Evolutionary conservation across 2,113 vertebrate genomes (phyloP), one percentile per base, ranked within the genome.

Genomic region (Chrysochloris asiatica): DNA sequence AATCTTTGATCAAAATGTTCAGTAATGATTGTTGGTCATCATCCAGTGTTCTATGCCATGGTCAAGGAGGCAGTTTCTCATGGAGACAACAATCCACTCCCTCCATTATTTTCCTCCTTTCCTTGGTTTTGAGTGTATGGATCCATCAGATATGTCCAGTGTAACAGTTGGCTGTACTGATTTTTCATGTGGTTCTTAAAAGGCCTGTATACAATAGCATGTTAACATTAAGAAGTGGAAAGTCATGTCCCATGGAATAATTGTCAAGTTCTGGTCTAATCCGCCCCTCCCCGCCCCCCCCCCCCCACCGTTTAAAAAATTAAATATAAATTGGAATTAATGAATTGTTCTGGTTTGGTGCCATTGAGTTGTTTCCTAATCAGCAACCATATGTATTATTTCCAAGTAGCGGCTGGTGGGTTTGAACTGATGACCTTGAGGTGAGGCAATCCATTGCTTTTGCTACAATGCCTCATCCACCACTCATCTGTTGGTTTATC

Each of bases 161-260:
- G 26, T 36, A 50, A 56, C 24, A 7, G 9, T 19, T 2, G 6
- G n/a, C 9, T 26, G 24, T 33, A 14, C 21, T 2, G 1, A 28
- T 48, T 21, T 50, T 30, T 38, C 45, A 45, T 47, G n/a, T 17
- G 36, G 45, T 54, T 77, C 83, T 47, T 41, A 9, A 48, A n/a
- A 77, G 36, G 13, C 43, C 30, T 14, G 0, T 28, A 24, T 47
- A 47, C 47, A 43, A 19, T 16, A 41, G 33, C 11, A 30, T 26
- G 41, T 4, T n/a, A 1, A 30, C 0, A 13, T 21, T 38, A 4
- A n/a, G 11, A 77, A 75, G 24, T 1, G 0, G 0, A 52, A 38
- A 56, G 52, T 52, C 77, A 48, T 1, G 4, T 19, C 33, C 22
- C 8, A 0, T 0, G 13, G n/a, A 50, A 21, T 26, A 28, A 33